Percentiles rank a stretch among this genome's conserved stretches.
These are phyloP conservation scores for Vidua chalybeata DNA, from an alignment of 2,113 vertebrate genomes.

Conservation along the genomic window DNA sequence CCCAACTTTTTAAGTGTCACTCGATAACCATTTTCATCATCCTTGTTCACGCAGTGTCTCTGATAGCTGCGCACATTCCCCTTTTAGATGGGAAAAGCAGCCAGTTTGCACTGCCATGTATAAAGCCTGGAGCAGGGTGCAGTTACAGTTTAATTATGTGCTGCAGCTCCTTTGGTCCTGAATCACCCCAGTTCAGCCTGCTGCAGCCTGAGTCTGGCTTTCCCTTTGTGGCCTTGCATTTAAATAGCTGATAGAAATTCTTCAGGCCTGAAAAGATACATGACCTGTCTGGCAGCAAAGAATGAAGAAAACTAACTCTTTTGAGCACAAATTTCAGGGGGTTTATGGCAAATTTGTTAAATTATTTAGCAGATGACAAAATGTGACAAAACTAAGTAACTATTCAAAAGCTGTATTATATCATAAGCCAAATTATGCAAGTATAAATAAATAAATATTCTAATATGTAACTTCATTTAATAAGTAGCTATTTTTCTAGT, in stretches of 20 bases:
- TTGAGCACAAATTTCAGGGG: conserved; percentile 12
- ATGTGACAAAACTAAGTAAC: background rate
- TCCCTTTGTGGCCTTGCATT: conserved; percentile 53
- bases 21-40: background rate
- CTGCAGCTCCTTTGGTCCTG: background rate
- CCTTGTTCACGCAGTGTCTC: fast-evolving
- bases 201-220: conserved; percentile 35
- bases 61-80: fast-evolving
- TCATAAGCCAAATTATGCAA: background rate
- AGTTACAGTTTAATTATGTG: conserved; percentile 27
- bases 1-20: background rate
- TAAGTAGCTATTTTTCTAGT: background rate
- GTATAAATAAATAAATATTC: background rate
- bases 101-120: background rate
- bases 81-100: background rate
- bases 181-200: background rate
- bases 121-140: background rate
- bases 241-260: conserved; percentile 62
- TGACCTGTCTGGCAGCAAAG: conserved; percentile 52
- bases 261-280: conserved; percentile 50
- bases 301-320: conserved; percentile 53
- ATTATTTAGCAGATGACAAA: background rate
- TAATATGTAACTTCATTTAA: background rate
- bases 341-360: conserved; percentile 23
- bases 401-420: background rate